Evolutionary conservation across 92 coral and sea anemone genomes (phyloP).

Genomic region (Umimayanthus chanpuru): DNA sequence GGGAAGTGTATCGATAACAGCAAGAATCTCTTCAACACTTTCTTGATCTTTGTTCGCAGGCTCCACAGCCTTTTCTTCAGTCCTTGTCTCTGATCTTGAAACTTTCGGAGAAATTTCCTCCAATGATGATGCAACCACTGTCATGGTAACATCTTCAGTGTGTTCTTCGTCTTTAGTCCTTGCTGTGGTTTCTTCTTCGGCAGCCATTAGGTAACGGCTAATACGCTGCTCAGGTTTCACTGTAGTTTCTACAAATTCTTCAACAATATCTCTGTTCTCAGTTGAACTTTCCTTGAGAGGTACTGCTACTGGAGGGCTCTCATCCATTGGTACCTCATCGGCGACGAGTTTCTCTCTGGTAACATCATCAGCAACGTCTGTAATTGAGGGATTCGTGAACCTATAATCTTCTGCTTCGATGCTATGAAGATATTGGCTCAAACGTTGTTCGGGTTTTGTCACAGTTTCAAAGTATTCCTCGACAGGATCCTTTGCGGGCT

Average conservation of each 20-base stretch:
- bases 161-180: neutral
- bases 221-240: slow-evolving; percentile 15
- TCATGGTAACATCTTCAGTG: neutral
- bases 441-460: slow-evolving; percentile 32
- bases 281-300: neutral
- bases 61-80: neutral
- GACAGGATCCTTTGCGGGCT: neutral
- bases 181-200: neutral
- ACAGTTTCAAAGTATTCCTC: slow-evolving; percentile 28
- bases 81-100: neutral
- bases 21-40: slow-evolving; percentile 13
- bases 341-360: neutral
- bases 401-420: slow-evolving; percentile 24
- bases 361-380: neutral
- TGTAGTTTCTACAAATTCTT: slow-evolving; percentile 28
- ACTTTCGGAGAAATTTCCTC: neutral
- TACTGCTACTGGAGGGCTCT: neutral
- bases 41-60: slow-evolving; percentile 22
- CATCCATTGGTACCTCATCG: neutral
- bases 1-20: slow-evolving; percentile 39
- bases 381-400: neutral
- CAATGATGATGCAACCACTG: slow-evolving; percentile 13
- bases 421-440: slow-evolving; percentile 14
- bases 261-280: slow-evolving; percentile 14
- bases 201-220: slow-evolving; percentile 26